Evolutionary conservation across 2,888 invertebrate species (phyloP).

Genomic region (Drosophila prostipennis): DNA sequence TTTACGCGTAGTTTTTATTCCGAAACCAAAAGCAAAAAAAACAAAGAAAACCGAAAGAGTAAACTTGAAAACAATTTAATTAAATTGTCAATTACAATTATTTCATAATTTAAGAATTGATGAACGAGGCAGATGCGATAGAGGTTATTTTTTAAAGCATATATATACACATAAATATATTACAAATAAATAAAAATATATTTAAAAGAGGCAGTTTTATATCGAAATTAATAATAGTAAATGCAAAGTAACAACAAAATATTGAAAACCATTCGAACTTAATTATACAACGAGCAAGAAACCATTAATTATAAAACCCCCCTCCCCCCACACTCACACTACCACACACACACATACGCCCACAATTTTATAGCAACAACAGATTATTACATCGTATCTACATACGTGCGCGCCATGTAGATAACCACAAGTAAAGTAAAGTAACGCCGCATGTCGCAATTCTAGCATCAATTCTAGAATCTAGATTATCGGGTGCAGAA

Average conservation of each 20-base stretch:
- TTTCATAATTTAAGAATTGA: constrained; percentile 74
- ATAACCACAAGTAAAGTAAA: constrained; percentile 32
- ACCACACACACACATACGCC: constrained; percentile 29
- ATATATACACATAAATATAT: constrained; percentile 59
- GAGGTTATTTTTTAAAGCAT: constrained; percentile 77
- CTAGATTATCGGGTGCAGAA: constrained; percentile 43
- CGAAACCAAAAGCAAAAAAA: constrained; percentile 41
- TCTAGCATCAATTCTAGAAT: constrained; percentile 23
- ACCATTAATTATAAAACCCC: constrained; percentile 43
- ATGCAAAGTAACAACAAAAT: constrained; percentile 62
- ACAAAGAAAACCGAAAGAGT: constrained; percentile 18
- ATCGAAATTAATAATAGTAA: constrained; percentile 74
- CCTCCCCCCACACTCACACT: constrained; percentile 22
- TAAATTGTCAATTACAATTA: constrained; percentile 79
- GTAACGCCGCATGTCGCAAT: constrained; percentile 22
- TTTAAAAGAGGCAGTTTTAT: constrained; percentile 70
- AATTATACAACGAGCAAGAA: constrained; percentile 81
- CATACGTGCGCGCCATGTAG: constrained; percentile 54
- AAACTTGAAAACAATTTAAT: constrained; percentile 66
- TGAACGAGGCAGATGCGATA: constrained; percentile 58
- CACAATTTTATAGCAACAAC: constrained; percentile 53
- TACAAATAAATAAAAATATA: constrained; percentile 54
- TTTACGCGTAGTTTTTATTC: constrained; percentile 78
- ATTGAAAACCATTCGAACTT: constrained; percentile 82
- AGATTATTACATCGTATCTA: constrained; percentile 51